Evolutionary conservation across 2,888 invertebrate genomes (phyloP).

Genomic region (Metallyticus violacea): DNA sequence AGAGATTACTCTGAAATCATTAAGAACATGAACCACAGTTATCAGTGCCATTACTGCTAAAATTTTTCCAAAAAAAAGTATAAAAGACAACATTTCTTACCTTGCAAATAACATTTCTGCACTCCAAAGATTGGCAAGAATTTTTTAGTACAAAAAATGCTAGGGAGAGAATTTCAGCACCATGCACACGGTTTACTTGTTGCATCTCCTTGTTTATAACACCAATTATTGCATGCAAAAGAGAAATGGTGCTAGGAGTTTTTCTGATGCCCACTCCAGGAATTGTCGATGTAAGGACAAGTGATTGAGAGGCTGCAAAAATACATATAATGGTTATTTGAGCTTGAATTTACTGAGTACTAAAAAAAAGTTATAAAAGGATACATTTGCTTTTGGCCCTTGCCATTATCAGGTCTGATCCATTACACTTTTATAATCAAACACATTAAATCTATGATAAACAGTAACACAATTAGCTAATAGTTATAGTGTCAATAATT

Average conservation of each 20-base stretch:
- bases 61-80: background rate
- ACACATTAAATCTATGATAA: too few species aligned
- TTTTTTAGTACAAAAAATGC: conserved; percentile 54
- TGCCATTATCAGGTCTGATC: too few species aligned
- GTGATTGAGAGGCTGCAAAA: conserved; percentile 50
- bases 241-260: conserved; percentile 50
- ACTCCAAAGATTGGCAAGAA: conserved; percentile 56
- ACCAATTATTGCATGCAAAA: conserved; percentile 53
- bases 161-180: conserved; percentile 47
- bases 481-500: too few species aligned
- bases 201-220: conserved; percentile 54
- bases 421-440: too few species aligned
- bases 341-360: too few species aligned
- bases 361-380: too few species aligned
- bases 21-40: background rate
- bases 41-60: background rate
- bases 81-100: conserved; percentile 49
- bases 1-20: conserved; percentile 48
- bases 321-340: conserved; percentile 22
- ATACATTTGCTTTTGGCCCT: too few species aligned
- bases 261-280: conserved; percentile 53
- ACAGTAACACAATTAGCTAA: too few species aligned
- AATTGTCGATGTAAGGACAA: conserved; percentile 52
- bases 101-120: conserved; percentile 60
- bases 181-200: conserved; percentile 48